phyloP scores from a whole-genome alignment of 2,888 invertebrate genomes.

The Troilus luridus region DNA sequence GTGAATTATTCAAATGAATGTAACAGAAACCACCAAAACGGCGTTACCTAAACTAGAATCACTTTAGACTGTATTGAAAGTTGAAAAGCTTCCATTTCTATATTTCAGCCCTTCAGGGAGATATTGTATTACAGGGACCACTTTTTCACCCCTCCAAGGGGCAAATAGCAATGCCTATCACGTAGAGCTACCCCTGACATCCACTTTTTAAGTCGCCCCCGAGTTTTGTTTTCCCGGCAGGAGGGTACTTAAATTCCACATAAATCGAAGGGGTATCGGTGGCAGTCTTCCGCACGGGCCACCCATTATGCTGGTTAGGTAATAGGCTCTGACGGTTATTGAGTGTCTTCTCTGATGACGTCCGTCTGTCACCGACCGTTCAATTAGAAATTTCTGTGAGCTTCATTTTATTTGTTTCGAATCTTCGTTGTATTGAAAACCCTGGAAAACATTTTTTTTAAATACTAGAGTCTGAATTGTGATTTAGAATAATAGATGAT shows the following conservation, averaged over 20 bases:
- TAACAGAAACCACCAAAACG: not conserved
- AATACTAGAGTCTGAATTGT: not conserved
- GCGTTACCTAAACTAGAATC: not conserved
- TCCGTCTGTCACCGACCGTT: not conserved
- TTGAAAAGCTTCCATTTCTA: slow-evolving; percentile 54
- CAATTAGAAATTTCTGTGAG: not conserved
- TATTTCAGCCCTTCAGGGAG: slow-evolving; percentile 35
- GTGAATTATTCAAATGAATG: slow-evolving; percentile 16
- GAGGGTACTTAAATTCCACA: not conserved
- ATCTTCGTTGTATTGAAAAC: not conserved
- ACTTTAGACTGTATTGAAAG: slow-evolving; percentile 49
- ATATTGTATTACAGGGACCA: slow-evolving; percentile 51
- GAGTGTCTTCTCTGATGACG: not conserved
- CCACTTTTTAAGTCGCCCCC: slow-evolving; percentile 16
- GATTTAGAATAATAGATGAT: not conserved
- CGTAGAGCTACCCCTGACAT: slow-evolving; percentile 16
- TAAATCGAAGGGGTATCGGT: not conserved
- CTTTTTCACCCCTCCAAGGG: slow-evolving; percentile 50
- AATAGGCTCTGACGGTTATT: not conserved
- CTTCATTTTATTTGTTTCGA: not conserved
- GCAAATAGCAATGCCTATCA: slow-evolving; percentile 21
- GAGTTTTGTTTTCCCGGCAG: slow-evolving; percentile 2
- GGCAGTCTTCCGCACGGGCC: not conserved
- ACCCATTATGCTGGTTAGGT: not conserved
- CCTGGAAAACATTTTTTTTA: not conserved